A percentile compares a stretch with the other conserved stretches of the same genome.
Evolutionary conservation across 1,140 invertebrate species (phyloP).

Genomic region (Drosophila ironensis): DNA sequence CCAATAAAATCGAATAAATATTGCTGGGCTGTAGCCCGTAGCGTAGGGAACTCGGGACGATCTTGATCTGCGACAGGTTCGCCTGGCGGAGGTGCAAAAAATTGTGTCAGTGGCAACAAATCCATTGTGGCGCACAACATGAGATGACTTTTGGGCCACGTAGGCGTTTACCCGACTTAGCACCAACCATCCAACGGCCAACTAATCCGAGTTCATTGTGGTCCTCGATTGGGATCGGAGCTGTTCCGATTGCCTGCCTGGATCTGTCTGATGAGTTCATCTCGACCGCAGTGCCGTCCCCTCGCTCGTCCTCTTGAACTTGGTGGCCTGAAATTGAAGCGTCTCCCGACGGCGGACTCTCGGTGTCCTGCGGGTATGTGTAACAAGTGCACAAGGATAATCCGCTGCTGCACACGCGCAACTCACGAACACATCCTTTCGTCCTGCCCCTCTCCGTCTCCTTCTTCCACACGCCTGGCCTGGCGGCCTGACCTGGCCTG

Average conservation of each 20-base stretch:
- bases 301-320: slow-evolving; percentile 55
- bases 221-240: slow-evolving; percentile 62
- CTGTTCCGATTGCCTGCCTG: neutral
- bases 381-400: slow-evolving; percentile 71
- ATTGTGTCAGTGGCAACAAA: slow-evolving; percentile 60
- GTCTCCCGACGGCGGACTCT: slow-evolving; percentile 2
- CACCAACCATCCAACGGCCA: slow-evolving; percentile 50
- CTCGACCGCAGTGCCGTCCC: slow-evolving; percentile 1
- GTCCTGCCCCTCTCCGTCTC: neutral
- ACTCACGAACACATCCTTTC: slow-evolving; percentile 22
- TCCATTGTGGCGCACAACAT: slow-evolving; percentile 71
- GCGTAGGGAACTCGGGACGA: slow-evolving; percentile 44
- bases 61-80: slow-evolving; percentile 18
- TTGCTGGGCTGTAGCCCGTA: slow-evolving; percentile 60
- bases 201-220: slow-evolving; percentile 66
- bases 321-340: slow-evolving; percentile 61
- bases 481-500: too few species aligned
- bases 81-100: slow-evolving; percentile 50
- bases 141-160: slow-evolving; percentile 69
- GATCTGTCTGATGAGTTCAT: slow-evolving; percentile 65
- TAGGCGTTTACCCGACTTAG: slow-evolving; percentile 80
- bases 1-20: slow-evolving; percentile 79
- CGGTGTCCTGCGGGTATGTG: slow-evolving; percentile 23
- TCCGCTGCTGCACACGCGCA: slow-evolving; percentile 71
- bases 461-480: slow-evolving; percentile 26